Evolutionary conservation across 2,888 invertebrate genomes (phyloP).

Genomic region (Dicroscelio sp.): DNA sequence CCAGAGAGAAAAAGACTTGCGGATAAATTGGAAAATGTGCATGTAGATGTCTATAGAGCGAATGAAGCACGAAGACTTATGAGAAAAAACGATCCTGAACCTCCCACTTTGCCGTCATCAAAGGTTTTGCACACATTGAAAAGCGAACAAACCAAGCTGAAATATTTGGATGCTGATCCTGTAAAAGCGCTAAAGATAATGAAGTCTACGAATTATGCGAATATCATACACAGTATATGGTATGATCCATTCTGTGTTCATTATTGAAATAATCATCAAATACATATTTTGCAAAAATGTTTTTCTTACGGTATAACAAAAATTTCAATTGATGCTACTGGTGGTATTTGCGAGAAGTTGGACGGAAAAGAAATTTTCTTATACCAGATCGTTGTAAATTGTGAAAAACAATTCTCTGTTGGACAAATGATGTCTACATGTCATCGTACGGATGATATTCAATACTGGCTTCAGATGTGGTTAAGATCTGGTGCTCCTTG

Average conservation of each 20-base stretch:
- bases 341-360: conserved; percentile 56
- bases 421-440: conserved; percentile 1
- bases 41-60: not conserved
- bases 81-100: conserved; percentile 36
- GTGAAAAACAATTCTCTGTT: not conserved
- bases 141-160: conserved; percentile 1
- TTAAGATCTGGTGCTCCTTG: conserved; percentile 13
- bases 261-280: conserved; percentile 74
- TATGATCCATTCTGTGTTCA: conserved; percentile 65
- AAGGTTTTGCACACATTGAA: conserved; percentile 15
- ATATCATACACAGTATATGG: conserved; percentile 67
- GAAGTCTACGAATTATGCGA: conserved; percentile 40
- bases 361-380: conserved; percentile 23
- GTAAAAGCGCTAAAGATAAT: conserved; percentile 47
- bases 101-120: conserved; percentile 2
- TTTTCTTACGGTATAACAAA: no score
- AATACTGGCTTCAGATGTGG: conserved; percentile 20
- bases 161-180: conserved; percentile 59
- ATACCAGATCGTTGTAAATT: conserved; percentile 19
- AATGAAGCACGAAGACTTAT: not conserved
- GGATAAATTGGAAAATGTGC: not conserved
- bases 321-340: conserved; percentile 76
- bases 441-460: conserved; percentile 7
- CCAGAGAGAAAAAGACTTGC: not conserved
- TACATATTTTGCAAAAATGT: conserved; percentile 35